Conservation (phyloP, 2,113 vertebrate species). For the Anoura caudifer region DNA sequence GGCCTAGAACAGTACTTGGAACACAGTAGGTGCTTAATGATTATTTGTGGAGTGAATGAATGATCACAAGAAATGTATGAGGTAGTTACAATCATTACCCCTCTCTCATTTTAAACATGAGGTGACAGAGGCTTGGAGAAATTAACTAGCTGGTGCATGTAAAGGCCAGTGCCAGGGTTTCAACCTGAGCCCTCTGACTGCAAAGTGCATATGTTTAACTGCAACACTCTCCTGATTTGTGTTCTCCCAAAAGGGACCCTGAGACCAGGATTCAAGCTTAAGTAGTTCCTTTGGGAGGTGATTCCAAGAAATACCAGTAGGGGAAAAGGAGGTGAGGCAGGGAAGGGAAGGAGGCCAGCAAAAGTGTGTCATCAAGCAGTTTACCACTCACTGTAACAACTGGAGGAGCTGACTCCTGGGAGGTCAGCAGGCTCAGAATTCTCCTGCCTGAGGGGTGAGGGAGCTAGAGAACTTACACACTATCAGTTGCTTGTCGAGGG, state of each 20-base stretch:
- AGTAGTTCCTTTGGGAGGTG: not conserved
- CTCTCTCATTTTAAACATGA: not conserved
- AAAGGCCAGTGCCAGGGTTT: not conserved
- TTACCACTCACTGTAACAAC: not conserved
- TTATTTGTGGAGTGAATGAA: not conserved
- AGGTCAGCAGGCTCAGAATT: not conserved
- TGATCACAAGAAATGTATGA: not conserved
- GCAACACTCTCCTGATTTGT: not conserved
- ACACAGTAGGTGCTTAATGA: not conserved
- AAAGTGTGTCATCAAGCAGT: not conserved
- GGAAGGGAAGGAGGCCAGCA: not conserved
- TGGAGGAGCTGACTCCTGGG: not conserved
- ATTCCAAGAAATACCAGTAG: not conserved
- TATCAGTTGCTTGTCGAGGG: not conserved
- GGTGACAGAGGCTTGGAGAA: not conserved
- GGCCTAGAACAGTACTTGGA: not conserved
- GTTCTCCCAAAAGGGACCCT: not conserved
- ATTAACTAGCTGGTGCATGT: not conserved
- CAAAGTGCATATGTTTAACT: not conserved
- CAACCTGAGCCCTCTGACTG: not conserved
- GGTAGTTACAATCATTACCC: not conserved
- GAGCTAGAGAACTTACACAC: too few relatives aligned
- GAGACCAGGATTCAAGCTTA: not conserved
- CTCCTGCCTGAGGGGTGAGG: rapidly evolving
- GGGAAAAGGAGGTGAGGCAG: not conserved